Evolutionary conservation across 2,888 invertebrate species (phyloP).

Genomic region (Torymus tubicola): DNA sequence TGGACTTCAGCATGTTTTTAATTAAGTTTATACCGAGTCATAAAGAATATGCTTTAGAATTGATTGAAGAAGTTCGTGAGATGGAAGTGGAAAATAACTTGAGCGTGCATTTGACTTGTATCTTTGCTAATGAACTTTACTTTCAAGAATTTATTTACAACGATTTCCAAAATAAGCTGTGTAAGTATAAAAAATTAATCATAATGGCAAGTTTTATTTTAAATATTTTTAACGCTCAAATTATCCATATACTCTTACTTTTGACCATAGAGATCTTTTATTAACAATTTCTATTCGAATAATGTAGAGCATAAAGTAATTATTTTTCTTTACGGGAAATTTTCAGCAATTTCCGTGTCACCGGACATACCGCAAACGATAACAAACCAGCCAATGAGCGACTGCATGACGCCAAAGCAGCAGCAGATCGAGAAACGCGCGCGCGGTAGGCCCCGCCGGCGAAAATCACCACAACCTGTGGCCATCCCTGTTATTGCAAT

Average conservation of each 20-base stretch:
- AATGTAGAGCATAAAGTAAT: not conserved
- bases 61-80: conserved; percentile 62
- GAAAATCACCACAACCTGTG: conserved; percentile 35
- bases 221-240: too few relatives aligned
- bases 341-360: conserved; percentile 44
- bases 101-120: conserved; percentile 65
- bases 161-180: conserved; percentile 28
- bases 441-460: conserved; percentile 15
- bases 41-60: conserved; percentile 55
- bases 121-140: conserved; percentile 63
- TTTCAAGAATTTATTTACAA: conserved; percentile 62
- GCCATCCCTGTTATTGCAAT: conserved; percentile 36
- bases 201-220: not conserved
- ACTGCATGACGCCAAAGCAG: conserved; percentile 50
- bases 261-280: too few relatives aligned
- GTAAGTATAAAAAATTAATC: conserved; percentile 37
- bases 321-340: not conserved
- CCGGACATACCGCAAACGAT: conserved; percentile 40
- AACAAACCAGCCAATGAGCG: conserved; percentile 34
- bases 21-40: conserved; percentile 52
- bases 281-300: too few relatives aligned
- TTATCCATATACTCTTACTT: too few relatives aligned
- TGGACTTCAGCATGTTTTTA: conserved; percentile 68
- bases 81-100: conserved; percentile 65
- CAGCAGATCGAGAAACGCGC: conserved; percentile 35